Evolutionary conservation across 2,888 invertebrate genomes (phyloP).

Genomic region (Unio delphinus): DNA sequence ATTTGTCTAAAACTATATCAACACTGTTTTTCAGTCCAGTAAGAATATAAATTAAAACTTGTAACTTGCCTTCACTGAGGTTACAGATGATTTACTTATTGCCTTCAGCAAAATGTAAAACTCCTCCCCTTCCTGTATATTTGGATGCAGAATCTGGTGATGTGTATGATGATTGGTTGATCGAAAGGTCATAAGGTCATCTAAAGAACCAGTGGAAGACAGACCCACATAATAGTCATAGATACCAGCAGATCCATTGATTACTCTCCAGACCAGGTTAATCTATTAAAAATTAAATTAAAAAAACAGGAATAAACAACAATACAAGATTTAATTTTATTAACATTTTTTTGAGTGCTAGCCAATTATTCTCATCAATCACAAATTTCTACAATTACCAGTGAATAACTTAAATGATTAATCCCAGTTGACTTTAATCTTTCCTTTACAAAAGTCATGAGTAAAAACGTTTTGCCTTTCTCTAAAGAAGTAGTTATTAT

Average conservation of each 20-base stretch:
- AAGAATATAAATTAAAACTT: not conserved
- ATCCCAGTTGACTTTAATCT: too few relatives aligned
- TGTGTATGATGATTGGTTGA: conserved; percentile 41
- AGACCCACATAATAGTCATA: conserved; percentile 47
- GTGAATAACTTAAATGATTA: too few relatives aligned
- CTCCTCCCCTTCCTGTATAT: conserved; percentile 38
- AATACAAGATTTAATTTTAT: too few relatives aligned
- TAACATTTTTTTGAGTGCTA: too few relatives aligned
- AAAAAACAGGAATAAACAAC: too few relatives aligned
- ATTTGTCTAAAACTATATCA: too few relatives aligned
- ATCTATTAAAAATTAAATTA: conserved; percentile 16
- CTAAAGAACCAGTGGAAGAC: conserved; percentile 22
- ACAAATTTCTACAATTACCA: too few relatives aligned
- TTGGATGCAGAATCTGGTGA: conserved; percentile 32
- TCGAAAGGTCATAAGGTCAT: conserved; percentile 38
- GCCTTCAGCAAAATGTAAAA: conserved; percentile 50
- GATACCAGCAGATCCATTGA: conserved; percentile 33
- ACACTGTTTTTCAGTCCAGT: too few relatives aligned
- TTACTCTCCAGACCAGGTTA: conserved; percentile 45
- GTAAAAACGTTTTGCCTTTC: too few relatives aligned
- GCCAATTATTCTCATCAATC: too few relatives aligned
- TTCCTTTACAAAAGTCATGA: too few relatives aligned
- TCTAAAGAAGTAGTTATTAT: too few relatives aligned
- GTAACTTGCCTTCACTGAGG: conserved; percentile 23
- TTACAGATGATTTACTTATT: conserved; percentile 37